Evolutionary conservation across 2,797 vertebrate species (phyloP), one percentile per base, ranked within the genome.

Genomic region (Scolopax rusticola): DNA sequence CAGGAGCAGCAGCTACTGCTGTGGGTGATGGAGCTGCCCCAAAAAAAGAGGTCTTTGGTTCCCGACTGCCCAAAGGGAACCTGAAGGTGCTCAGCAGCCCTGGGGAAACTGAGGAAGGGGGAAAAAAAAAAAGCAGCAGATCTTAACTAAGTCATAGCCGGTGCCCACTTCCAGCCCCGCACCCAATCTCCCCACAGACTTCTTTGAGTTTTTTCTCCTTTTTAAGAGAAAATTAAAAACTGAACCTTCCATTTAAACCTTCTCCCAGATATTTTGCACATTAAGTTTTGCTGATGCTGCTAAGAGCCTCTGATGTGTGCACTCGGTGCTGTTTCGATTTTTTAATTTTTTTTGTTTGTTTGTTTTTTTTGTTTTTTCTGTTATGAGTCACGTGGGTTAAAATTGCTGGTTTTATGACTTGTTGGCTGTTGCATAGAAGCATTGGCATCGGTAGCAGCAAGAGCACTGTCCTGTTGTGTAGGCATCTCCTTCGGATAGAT

Each of bases 381-480:
- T 10, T 18, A 8, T 0, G 1, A 51, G 61, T 43, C 19, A 9
- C 0, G 6, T 48, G 17, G 8, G 20, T 74, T 69, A 32, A 74
- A 70, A 45, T 13, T 21, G 19, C 36, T 38, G 43, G 16, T 59
- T 6, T 59, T 61, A 4, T 2, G 32, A 15, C 6, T 8, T 48
- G 12, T 56, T 47, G 61, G 61, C 16, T 25, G 24, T 13, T 40
- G 8, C 8, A 2, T 14, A 3, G 20, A 23, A 21, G 23, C 25
- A 5, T 18, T 11, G 38, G 47, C 5, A 15, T 8, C 1, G 2
- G 27, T 10, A 25, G 45, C 47, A 70, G 27, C 0, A 0, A 54
- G 5, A 50, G 11, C 36, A 2, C 4, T 6, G 2, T 2, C 0
- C 0, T 23, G 15, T 21, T 18, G 7, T 1, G 0, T 15, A 19